Percentiles rank a stretch among this genome's conserved stretches.
These are phyloP conservation scores for Palythoa grandiflora DNA, from an alignment of 92 coral and sea anemone genomes.

Conservation along the genomic window DNA sequence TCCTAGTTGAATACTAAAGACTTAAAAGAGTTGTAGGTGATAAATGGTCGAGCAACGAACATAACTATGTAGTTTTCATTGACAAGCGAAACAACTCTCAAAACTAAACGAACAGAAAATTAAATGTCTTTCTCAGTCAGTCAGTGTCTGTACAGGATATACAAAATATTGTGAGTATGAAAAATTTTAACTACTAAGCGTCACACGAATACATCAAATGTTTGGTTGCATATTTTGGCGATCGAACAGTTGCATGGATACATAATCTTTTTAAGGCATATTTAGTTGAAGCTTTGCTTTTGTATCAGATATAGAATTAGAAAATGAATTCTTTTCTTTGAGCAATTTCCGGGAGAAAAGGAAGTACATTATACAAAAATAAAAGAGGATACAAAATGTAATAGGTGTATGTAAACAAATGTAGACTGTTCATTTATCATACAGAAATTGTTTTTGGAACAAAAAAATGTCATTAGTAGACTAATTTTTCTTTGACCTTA, in stretches of 20 bases:
- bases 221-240: slow-evolving; percentile 19
- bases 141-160: no score
- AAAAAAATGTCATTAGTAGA: not conserved
- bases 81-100: not conserved
- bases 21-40: not conserved
- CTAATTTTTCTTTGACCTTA: not conserved
- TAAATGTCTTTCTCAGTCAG: not conserved
- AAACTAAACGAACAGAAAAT: not conserved
- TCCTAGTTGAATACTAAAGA: not conserved
- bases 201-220: not conserved
- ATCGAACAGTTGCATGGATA: slow-evolving; percentile 41
- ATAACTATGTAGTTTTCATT: not conserved
- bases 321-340: not conserved
- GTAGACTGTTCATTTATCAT: slow-evolving; percentile 13
- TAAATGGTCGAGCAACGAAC: not conserved
- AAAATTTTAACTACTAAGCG: not conserved
- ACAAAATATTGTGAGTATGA: not conserved
- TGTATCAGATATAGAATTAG: not conserved
- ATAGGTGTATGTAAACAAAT: not conserved
- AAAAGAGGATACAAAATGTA: not conserved
- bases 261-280: not conserved
- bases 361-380: slow-evolving; percentile 2
- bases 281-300: not conserved
- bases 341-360: slow-evolving; percentile 12
- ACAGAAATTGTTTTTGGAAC: not conserved